Evolutionary conservation across 2,888 invertebrate genomes (phyloP).

Genomic region (Agrochola macilenta): DNA sequence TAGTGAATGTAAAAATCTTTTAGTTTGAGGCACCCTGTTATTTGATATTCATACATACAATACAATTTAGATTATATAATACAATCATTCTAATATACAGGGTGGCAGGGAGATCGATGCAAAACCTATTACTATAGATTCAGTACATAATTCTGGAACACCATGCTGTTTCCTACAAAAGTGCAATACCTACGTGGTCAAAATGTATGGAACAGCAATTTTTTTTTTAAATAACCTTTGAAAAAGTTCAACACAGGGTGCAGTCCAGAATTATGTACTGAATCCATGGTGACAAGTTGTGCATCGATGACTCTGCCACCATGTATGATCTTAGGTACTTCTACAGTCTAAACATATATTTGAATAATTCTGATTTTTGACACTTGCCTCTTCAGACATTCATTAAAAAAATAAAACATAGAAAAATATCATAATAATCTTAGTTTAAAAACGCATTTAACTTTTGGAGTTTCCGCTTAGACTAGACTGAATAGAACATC

Average conservation of each 20-base stretch:
- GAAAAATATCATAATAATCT: neutral
- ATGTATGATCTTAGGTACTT: neutral
- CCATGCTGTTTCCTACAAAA: too few relatives aligned
- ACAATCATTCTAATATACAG: neutral
- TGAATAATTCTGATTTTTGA: neutral
- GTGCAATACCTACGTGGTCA: neutral
- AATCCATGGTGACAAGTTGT: neutral
- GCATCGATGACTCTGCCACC: neutral
- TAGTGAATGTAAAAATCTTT: conserved; percentile 8
- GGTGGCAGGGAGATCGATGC: too few relatives aligned
- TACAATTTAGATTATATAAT: neutral
- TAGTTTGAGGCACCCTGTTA: conserved; percentile 12
- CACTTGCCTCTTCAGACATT: neutral
- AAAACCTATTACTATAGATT: too few relatives aligned
- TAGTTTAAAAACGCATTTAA: neutral
- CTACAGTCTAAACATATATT: neutral
- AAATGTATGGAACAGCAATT: neutral
- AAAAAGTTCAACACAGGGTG: neutral
- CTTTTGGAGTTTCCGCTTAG: conserved; percentile 1
- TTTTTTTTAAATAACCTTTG: neutral
- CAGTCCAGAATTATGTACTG: neutral
- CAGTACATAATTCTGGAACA: too few relatives aligned
- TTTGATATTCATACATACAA: neutral
- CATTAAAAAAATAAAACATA: neutral
- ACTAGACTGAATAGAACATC: neutral